Percentiles rank a stretch among this genome's conserved stretches.
Evolutionary conservation across 2,797 vertebrate genomes (phyloP).

Genomic region (Dermochelys coriacea): DNA sequence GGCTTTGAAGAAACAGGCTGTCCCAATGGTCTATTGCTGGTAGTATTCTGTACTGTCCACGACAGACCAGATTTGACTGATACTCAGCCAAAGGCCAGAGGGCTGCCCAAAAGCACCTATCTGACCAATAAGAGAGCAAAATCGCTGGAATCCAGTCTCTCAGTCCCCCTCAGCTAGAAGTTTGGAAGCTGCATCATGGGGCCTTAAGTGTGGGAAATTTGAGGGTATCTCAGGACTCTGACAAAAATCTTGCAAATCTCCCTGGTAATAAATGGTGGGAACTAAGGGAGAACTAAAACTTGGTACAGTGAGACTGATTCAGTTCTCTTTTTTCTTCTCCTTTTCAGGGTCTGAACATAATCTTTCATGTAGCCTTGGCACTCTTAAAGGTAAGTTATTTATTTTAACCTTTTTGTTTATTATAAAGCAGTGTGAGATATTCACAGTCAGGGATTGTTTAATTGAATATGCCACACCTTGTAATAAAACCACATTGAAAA

Average conservation of each 20-base stretch:
- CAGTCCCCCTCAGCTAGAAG: not conserved
- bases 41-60: not conserved
- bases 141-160: not conserved
- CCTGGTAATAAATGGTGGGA: not conserved
- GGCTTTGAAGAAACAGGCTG: not conserved
- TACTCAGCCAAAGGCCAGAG: not conserved
- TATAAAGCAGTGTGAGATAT: not conserved
- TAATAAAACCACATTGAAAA: not conserved
- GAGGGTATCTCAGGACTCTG: not conserved
- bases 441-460: not conserved
- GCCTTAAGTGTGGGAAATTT: not conserved
- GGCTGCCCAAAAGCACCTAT: not conserved
- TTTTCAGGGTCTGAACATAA: slow-evolving; percentile 93
- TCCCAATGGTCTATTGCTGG: not conserved
- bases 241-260: not conserved
- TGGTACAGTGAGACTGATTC: not conserved
- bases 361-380: slow-evolving; percentile 98
- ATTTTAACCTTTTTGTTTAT: not conserved
- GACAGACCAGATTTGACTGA: not conserved
- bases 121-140: fast-evolving
- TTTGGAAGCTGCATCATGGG: not conserved
- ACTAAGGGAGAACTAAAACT: not conserved
- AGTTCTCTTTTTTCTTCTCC: slow-evolving; percentile 20
- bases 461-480: not conserved
- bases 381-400: slow-evolving; percentile 91